Conservation (phyloP, 2,888 invertebrate species). For the Anagyrus pseudococci region DNA sequence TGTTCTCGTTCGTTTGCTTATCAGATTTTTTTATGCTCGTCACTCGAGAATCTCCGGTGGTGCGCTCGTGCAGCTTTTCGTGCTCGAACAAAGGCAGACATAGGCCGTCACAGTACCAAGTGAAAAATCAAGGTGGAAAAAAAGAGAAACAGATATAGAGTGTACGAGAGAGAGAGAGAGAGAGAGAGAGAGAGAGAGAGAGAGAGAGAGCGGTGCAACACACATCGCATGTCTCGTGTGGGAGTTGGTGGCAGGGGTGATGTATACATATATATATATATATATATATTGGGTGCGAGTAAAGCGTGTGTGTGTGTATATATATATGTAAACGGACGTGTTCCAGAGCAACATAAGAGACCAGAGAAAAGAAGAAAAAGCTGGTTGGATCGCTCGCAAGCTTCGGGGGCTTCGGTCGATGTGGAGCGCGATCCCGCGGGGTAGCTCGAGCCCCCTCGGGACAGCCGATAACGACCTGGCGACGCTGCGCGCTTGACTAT, state of each 20-base stretch:
- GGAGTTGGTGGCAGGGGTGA: neutral
- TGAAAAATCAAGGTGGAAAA: no score
- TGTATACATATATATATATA: neutral
- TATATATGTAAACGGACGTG: constrained; percentile 10
- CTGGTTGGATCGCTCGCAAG: constrained; percentile 40
- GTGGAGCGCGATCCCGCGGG: no score
- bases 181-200: constrained; percentile 11
- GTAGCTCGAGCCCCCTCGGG: no score
- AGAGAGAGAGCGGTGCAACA: no score
- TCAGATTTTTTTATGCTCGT: neutral
- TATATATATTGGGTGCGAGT: constrained; percentile 5
- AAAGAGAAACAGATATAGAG: no score
- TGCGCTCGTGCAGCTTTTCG: constrained; percentile 38
- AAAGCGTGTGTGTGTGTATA: no score
- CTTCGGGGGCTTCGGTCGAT: constrained; percentile 21
- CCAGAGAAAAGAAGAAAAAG: constrained; percentile 37
- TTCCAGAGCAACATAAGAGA: constrained; percentile 13
- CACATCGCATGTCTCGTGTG: constrained; percentile 13
- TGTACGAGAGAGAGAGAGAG: neutral
- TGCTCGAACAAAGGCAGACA: no score
- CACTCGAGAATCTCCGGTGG: neutral
- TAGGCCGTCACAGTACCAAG: no score
- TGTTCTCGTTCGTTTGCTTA: constrained; percentile 28
- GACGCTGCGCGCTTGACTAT: neutral
- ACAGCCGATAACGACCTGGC: no score